Evolutionary conservation across 64 coral and sea anemone species (phyloP).

Genomic region (Astreopora myriophthalma): DNA sequence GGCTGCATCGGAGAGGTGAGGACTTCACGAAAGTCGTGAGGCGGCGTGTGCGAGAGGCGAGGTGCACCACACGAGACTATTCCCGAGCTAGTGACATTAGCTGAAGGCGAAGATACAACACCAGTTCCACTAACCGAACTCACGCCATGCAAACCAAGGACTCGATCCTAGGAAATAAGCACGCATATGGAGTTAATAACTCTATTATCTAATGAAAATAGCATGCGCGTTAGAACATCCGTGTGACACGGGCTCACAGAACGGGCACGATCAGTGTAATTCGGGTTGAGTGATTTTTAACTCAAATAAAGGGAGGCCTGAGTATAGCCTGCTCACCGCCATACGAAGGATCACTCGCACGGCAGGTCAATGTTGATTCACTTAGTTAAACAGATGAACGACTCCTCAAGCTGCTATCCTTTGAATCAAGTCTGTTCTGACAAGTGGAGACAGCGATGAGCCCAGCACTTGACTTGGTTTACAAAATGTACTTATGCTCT

Average conservation of each 20-base stretch:
- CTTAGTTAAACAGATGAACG: neutral
- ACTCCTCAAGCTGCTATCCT: neutral
- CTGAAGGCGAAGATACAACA: constrained; percentile 75
- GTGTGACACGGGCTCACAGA: constrained; percentile 10
- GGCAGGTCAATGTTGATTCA: neutral
- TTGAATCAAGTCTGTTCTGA: constrained; percentile 68
- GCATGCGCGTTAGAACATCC: constrained; percentile 64
- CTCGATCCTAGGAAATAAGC: constrained; percentile 90
- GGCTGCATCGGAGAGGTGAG: constrained; percentile 84
- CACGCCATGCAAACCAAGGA: constrained; percentile 91
- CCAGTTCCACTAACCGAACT: constrained; percentile 79
- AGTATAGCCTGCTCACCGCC: constrained; percentile 1
- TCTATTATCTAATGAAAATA: constrained; percentile 92
- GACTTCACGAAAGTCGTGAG: constrained; percentile 91
- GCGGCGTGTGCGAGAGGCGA: constrained; percentile 83
- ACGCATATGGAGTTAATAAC: constrained; percentile 92
- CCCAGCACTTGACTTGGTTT: constrained; percentile 14
- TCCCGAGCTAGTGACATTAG: constrained; percentile 74
- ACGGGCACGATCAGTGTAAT: neutral
- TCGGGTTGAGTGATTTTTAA: neutral
- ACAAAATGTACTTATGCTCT: constrained; percentile 52
- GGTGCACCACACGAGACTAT: constrained; percentile 85
- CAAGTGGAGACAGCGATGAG: constrained; percentile 61
- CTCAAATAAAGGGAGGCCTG: neutral
- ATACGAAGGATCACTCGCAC: neutral